Conservation (phyloP, 2,797 vertebrate species). For the Knipowitschia caucasica region DNA sequence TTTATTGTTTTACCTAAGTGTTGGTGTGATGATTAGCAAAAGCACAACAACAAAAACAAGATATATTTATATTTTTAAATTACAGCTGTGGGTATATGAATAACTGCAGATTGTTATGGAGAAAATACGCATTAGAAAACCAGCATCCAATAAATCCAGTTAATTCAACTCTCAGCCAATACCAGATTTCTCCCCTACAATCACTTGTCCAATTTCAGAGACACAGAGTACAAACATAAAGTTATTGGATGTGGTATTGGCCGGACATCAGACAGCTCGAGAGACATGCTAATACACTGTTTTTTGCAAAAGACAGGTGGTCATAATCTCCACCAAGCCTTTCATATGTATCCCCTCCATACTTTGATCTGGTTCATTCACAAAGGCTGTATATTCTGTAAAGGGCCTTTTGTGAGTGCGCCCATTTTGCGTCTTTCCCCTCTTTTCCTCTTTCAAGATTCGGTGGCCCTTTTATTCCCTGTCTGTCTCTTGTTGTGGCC, state of each 20-base stretch:
- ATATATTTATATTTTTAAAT: no score
- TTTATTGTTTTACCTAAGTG: neutral
- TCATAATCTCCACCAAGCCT: neutral
- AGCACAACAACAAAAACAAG: neutral
- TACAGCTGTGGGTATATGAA: no score
- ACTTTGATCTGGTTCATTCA: slow-evolving; percentile 15
- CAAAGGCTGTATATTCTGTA: slow-evolving; percentile 18
- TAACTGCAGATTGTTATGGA: no score
- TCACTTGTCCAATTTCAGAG: no score
- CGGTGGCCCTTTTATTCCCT: slow-evolving; percentile 29
- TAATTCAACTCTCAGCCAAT: no score
- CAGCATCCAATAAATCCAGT: no score
- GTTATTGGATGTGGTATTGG: no score
- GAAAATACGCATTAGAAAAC: no score
- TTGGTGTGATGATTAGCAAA: neutral
- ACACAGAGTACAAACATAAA: no score
- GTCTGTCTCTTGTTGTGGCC: slow-evolving; percentile 36
- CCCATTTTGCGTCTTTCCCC: slow-evolving; percentile 15
- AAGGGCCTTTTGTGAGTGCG: slow-evolving; percentile 8
- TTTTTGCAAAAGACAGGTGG: neutral
- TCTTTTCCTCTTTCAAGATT: slow-evolving; percentile 10
- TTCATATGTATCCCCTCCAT: slow-evolving; percentile 1
- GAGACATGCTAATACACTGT: no score
- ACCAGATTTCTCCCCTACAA: no score
- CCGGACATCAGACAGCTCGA: no score